Percentiles rank a stretch among this genome's conserved stretches.
Conservation (phyloP, 2,113 vertebrate species). For the Muntiacus reevesi region DNA sequence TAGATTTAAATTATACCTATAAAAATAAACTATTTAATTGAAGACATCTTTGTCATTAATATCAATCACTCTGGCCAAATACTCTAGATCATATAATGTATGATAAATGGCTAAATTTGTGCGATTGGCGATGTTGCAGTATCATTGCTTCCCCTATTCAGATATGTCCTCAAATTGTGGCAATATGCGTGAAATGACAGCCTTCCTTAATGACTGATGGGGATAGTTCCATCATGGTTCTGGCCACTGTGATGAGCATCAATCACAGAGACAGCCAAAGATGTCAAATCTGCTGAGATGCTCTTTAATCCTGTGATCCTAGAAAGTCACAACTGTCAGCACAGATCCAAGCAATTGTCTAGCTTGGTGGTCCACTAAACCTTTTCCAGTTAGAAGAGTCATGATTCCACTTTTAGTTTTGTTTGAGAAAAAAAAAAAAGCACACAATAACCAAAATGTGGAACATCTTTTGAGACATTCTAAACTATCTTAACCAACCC, state of each 20-base stretch:
- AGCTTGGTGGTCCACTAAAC: not conserved
- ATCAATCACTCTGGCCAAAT: not conserved
- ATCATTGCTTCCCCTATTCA: not conserved
- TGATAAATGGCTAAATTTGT: not conserved
- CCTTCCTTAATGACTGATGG: constrained; percentile 15
- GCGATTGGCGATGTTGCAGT: not conserved
- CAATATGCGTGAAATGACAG: not conserved
- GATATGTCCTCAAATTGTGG: not conserved
- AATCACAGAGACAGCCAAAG: constrained; percentile 19
- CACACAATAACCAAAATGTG: not conserved
- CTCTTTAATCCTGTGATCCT: constrained; percentile 33
- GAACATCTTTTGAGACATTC: not conserved
- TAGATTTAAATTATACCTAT: not conserved
- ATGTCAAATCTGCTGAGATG: not conserved
- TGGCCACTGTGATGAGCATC: not conserved
- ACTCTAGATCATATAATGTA: not conserved
- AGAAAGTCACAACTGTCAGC: constrained; percentile 4
- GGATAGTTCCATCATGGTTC: not conserved
- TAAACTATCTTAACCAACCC: not conserved
- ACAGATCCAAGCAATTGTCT: constrained; percentile 32
- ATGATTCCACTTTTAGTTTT: not conserved
- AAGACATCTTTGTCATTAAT: not conserved
- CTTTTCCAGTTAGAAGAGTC: not conserved
- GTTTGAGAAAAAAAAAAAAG: not conserved
- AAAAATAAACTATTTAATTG: not conserved